Percentiles rank a stretch among this genome's conserved stretches.
These are phyloP conservation scores for Hypocryptadius cinnamomeus DNA, from an alignment of 2,113 vertebrate genomes.

Conservation along the genomic window DNA sequence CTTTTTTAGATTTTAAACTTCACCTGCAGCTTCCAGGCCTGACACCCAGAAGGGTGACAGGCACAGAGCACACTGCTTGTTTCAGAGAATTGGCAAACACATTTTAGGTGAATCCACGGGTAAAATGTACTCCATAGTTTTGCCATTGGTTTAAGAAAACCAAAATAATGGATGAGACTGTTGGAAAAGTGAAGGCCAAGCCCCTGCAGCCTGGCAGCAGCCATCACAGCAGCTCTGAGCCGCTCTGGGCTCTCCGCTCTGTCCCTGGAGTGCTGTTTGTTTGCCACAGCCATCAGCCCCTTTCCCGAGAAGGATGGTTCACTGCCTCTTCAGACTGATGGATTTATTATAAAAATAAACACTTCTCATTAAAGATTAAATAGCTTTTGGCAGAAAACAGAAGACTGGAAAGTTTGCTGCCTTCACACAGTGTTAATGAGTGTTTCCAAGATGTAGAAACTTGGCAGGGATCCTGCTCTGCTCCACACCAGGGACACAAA, in stretches of 20 bases:
- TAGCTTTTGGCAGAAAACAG: background rate
- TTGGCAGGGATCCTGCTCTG: background rate
- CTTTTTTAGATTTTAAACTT: background rate
- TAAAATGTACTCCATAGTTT: background rate
- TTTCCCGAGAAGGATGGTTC: background rate
- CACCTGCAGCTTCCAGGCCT: background rate
- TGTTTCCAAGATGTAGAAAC: background rate
- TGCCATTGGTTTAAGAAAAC: background rate
- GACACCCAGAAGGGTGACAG: background rate
- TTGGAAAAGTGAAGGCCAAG: background rate
- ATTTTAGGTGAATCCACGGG: background rate
- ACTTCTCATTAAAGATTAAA: constrained; percentile 18
- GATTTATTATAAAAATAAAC: constrained; percentile 6
- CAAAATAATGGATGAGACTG: background rate
- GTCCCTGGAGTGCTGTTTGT: background rate
- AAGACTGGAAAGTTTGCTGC: background rate
- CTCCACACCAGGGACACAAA: background rate
- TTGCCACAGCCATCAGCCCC: background rate
- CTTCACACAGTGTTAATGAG: background rate
- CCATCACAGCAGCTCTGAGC: background rate
- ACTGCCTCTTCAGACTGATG: background rate
- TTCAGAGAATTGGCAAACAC: background rate
- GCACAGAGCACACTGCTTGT: rapidly evolving
- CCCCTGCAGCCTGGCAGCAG: background rate
- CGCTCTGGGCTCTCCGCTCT: background rate